phyloP scores from a whole-genome alignment of 2,113 vertebrate species.

The Pollachius pollachius region DNA sequence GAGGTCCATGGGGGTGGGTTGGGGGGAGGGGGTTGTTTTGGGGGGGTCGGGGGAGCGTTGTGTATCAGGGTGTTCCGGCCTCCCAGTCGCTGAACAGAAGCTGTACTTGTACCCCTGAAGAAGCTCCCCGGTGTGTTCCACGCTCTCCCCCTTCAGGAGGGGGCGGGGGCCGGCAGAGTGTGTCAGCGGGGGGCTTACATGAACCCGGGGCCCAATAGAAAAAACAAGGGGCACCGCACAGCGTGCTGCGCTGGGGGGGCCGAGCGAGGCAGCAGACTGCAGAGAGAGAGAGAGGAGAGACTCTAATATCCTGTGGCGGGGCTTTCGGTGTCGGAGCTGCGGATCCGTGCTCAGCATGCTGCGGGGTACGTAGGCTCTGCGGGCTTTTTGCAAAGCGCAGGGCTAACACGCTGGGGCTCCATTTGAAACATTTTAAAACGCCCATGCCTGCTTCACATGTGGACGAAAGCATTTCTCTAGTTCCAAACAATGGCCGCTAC shows the following conservation, averaged over 20 bases:
- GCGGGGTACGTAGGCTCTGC: constrained; percentile 41
- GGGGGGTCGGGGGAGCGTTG: constrained; percentile 18
- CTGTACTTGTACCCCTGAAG: constrained; percentile 34
- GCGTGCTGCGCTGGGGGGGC: constrained; percentile 11
- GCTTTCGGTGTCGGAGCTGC: constrained; percentile 48
- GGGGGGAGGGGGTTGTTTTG: background rate
- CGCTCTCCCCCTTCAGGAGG: constrained; percentile 13
- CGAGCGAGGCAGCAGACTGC: constrained; percentile 46
- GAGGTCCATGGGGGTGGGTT: background rate
- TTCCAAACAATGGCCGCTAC: background rate
- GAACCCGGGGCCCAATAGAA: constrained; percentile 30
- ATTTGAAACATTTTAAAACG: background rate
- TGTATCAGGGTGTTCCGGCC: constrained; percentile 15
- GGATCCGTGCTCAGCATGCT: constrained; percentile 51
- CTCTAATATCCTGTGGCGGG: constrained; percentile 69
- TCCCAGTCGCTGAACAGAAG: constrained; percentile 36
- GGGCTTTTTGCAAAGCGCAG: constrained; percentile 2
- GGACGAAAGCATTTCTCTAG: background rate
- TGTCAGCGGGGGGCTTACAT: constrained; percentile 57
- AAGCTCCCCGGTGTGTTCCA: constrained; percentile 20
- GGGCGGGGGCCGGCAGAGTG: too few relatives aligned
- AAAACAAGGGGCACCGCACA: background rate
- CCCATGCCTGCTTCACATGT: constrained; percentile 10
- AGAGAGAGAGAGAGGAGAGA: constrained; percentile 45
- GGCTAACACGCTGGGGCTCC: constrained; percentile 22